These are phyloP conservation scores for Mesorhabditis spiculigera DNA, from an alignment of 2,888 invertebrate species.

Conservation along the genomic window DNA sequence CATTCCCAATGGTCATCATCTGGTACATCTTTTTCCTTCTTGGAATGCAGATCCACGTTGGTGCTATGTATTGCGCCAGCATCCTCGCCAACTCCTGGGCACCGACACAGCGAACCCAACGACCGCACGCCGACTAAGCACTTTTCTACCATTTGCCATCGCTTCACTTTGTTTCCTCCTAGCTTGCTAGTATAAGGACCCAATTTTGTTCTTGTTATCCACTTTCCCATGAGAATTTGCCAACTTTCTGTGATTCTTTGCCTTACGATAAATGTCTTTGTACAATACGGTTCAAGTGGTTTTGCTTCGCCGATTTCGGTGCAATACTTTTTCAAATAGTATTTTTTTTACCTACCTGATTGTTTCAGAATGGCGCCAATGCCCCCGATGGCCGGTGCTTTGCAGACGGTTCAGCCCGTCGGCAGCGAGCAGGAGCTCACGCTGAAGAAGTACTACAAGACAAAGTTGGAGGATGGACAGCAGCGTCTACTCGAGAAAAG, in stretches of 20 bases:
- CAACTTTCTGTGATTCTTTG: no score
- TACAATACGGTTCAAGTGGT: no score
- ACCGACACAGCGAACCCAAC: slow-evolving; percentile 24
- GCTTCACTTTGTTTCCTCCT: not conserved
- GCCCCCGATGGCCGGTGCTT: not conserved
- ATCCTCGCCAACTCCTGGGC: slow-evolving; percentile 46
- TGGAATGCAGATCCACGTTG: slow-evolving; percentile 54
- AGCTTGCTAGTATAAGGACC: no score
- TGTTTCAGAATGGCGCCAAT: not conserved
- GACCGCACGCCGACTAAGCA: slow-evolving; percentile 1
- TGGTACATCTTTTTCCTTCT: slow-evolving; percentile 57
- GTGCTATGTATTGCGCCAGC: slow-evolving; percentile 53
- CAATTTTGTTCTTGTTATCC: no score
- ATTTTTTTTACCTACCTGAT: no score
- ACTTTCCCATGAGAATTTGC: no score
- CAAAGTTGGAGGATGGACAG: slow-evolving; percentile 95
- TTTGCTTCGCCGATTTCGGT: no score
- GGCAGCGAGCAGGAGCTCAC: slow-evolving; percentile 26
- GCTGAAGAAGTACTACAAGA: slow-evolving; percentile 75
- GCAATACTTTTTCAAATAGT: no score
- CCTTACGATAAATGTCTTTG: no score
- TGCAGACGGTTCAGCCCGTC: not conserved
- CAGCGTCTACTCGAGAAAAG: slow-evolving; percentile 93
- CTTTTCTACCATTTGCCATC: not conserved
- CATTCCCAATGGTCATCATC: slow-evolving; percentile 56